Evolutionary conservation across 2,888 invertebrate species (phyloP), one percentile per base, ranked within the genome.

Genomic region (Ernsta delagoae): DNA sequence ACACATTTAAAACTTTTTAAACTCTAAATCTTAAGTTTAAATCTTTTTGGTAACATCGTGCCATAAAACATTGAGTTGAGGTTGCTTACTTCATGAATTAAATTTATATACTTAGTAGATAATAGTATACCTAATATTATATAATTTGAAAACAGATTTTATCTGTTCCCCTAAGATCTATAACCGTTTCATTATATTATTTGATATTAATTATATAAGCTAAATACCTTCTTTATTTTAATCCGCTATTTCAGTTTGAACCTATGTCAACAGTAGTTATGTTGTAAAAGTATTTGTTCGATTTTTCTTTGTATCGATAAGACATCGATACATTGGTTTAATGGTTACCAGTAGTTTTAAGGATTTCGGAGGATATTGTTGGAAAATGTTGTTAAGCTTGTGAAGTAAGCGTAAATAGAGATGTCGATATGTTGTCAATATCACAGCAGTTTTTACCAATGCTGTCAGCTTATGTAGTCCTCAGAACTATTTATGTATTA

Each of bases 321-420:
- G 68, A 45, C 73, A 74, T 73, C 73, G 72, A 75, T 71, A 68
- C 73, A 73, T 77, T 74, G 77, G 76, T 73, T 75, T 70, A 79
- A 83, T 90, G 83, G 92, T 92, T 92, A 92, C 92, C 92, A 92
- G 78, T 93, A 93, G 91, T 79, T 86, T 76, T 92, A 92, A 90
- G 91, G 75, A 79, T 80, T 81, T 84, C 77, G 78, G 79, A 81
- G 73, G 81, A 81, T 84, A 85, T 82, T 85, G 79, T 84, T 83
- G 81, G 73, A 80, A 80, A 85, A 39, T 79, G 80, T 68, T 45
- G 61, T 82, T 81, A 50, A 7, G 81, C 77, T 78, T 78, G 73
- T 75, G 77, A 78, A 73, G 76, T 75, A 78, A 78, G 75, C 74
- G 75, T 78, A 78, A 79, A 76, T 78, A 78, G 78, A 76, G 78